Base-by-base conservation (phyloP, 2,797 vertebrate species). In the Poeciliopsis gracilis region DNA sequence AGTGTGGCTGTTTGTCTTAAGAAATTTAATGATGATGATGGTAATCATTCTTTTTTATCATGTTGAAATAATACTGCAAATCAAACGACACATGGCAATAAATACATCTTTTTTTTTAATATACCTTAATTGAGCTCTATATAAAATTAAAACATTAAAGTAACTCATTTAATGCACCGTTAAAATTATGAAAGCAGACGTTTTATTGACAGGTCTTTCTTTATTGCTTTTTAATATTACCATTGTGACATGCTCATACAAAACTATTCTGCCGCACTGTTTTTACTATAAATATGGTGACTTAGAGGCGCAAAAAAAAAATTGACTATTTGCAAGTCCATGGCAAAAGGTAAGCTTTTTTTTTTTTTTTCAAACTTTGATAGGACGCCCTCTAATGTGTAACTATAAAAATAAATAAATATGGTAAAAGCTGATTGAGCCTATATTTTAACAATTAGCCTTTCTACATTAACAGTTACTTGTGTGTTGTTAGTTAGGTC, bases 361-460 rank as follows among this genome's bases (percentile, higher is more conserved):
- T 36, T 36, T 36, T 36, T 38, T 38, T 69, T 13, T 49, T 76
- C 23, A n/a, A 38, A 25, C 20, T 78, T 70, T 59, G 41, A 51
- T 79, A 25, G 55, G 82, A 75, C 85, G 5, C 83, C 89, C 72
- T 55, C 87, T 25, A 7, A 15, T 86, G 85, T 53, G 3, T 2
- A 81, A 70, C 43, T 51, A 16, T 16, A 77, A 72, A 16, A 78
- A 10, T 70, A 81, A 82, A 87, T 11, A 59, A 38, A 79, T 16
- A 2, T 20, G 53, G 1, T 61, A 57, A 74, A 77, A 38, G 33
- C 6, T 38, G 16, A 20, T 1, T 67, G 20, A 25, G 20, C 5
- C 23, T 69, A 51, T 49, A 7, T 51, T 51, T 51, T 10, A 51
- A 51, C 49, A 23, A 6, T 20, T 16, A 61, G 30, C 6, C 30